These are phyloP conservation scores for Simalia tracyae DNA, from an alignment of 2,797 vertebrate genomes.

Conservation along the genomic window DNA sequence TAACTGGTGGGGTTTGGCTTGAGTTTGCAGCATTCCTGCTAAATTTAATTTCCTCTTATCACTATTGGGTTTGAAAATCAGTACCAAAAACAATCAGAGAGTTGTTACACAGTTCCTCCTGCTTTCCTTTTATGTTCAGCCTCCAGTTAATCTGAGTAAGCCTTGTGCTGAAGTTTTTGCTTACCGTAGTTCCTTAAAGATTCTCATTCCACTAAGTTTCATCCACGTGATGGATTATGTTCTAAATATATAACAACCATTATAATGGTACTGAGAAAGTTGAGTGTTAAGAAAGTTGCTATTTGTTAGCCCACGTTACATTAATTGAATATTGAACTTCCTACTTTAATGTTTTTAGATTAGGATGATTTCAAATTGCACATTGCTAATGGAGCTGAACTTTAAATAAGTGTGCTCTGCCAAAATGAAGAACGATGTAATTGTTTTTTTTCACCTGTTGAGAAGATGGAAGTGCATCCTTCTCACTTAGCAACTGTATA, in stretches of 20 bases:
- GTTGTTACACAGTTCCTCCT: neutral
- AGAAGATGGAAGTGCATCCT: conserved; percentile 49
- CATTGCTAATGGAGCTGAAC: conserved; percentile 41
- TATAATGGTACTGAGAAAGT: conserved; percentile 45
- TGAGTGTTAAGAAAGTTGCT: conserved; percentile 41
- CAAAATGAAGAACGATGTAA: conserved; percentile 32
- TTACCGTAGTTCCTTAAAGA: conserved; percentile 54
- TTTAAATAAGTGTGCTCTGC: conserved; percentile 36
- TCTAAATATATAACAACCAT: conserved; percentile 36
- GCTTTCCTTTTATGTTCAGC: conserved; percentile 37
- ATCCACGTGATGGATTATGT: conserved; percentile 53
- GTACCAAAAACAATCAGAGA: conserved; percentile 39
- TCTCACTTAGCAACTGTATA: conserved; percentile 38
- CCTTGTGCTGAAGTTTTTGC: conserved; percentile 62
- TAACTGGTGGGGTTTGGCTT: conserved; percentile 47
- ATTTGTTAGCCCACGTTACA: conserved; percentile 6
- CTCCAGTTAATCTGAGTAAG: conserved; percentile 48
- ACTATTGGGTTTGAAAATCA: conserved; percentile 47
- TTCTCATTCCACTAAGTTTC: conserved; percentile 47
- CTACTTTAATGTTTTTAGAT: conserved; percentile 42
- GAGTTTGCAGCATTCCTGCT: neutral
- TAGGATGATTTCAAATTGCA: conserved; percentile 43
- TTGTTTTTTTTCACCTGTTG: conserved; percentile 31
- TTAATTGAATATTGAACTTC: conserved; percentile 41
- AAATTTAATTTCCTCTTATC: conserved; percentile 21